Percentiles rank a stretch among this genome's conserved stretches.
Evolutionary conservation across 53 echinoderm and acorn worm genomes (phyloP).

Genomic region (Stichopus horrens): DNA sequence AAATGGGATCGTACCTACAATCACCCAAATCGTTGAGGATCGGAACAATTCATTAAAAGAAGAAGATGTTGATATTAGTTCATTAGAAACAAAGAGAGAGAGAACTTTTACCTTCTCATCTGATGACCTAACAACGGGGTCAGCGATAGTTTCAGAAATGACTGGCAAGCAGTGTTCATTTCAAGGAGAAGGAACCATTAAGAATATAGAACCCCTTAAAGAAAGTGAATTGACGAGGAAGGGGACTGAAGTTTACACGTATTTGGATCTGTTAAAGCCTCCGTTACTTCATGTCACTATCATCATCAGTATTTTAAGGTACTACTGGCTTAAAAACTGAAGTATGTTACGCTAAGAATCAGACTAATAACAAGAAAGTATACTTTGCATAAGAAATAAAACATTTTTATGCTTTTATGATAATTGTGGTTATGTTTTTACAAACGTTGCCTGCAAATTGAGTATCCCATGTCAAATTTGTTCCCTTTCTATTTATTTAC

Average conservation of each 20-base stretch:
- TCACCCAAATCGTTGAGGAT: not conserved
- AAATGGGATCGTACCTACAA: not conserved
- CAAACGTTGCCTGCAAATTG: too few species aligned
- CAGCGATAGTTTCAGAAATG: not conserved
- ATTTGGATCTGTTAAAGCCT: slow-evolving; percentile 30
- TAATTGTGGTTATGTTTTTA: too few species aligned
- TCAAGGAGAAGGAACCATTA: not conserved
- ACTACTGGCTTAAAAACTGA: not conserved
- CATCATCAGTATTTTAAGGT: slow-evolving; percentile 14
- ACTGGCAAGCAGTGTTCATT: not conserved
- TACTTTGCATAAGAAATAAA: too few species aligned
- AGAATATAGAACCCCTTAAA: not conserved
- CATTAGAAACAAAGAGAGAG: not conserved
- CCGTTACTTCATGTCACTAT: slow-evolving; percentile 27
- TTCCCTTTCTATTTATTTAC: not conserved
- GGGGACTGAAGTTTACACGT: not conserved
- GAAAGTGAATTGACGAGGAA: not conserved
- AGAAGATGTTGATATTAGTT: too few species aligned
- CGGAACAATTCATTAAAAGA: too few species aligned
- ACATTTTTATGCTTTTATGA: too few species aligned
- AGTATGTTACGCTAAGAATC: too few species aligned
- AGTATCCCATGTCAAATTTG: not conserved
- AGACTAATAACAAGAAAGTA: too few species aligned
- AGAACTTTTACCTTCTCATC: not conserved
- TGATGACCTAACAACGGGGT: not conserved